Conservation (phyloP, 2,113 vertebrate species). For the Sapajus apella region DNA sequence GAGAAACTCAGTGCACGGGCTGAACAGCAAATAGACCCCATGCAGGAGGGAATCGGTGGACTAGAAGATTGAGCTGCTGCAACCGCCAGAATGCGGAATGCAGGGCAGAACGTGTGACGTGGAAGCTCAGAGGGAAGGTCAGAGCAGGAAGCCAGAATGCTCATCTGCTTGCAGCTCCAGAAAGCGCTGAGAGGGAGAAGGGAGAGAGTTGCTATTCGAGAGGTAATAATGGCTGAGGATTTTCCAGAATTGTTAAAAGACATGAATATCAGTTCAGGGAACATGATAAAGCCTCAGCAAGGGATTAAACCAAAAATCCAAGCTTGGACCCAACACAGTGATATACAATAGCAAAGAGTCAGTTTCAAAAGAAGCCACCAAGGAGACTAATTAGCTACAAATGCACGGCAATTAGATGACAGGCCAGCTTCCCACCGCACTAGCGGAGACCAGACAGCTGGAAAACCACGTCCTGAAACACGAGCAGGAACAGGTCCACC, state of each 20-base stretch:
- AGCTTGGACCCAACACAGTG: background rate
- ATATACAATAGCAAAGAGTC: background rate
- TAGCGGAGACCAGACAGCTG: background rate
- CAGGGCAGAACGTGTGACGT: accelerated
- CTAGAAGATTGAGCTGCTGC: background rate
- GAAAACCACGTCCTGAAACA: background rate
- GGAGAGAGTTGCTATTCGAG: background rate
- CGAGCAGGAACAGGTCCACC: background rate
- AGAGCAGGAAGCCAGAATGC: accelerated
- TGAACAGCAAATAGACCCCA: background rate
- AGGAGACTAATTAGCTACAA: background rate
- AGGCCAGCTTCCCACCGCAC: background rate
- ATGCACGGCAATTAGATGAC: accelerated
- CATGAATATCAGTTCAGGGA: background rate
- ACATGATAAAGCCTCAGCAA: background rate
- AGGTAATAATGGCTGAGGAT: background rate
- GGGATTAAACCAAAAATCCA: background rate
- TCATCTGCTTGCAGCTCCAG: background rate
- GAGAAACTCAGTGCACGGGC: accelerated
- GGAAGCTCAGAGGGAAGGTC: background rate
- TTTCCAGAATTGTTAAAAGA: background rate
- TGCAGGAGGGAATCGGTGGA: background rate
- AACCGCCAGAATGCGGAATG: accelerated
- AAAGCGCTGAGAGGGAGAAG: background rate
- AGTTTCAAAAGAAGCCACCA: background rate